These are phyloP conservation scores for Sarcoramphus papa DNA, from an alignment of 2,797 vertebrate genomes.

Conservation along the genomic window DNA sequence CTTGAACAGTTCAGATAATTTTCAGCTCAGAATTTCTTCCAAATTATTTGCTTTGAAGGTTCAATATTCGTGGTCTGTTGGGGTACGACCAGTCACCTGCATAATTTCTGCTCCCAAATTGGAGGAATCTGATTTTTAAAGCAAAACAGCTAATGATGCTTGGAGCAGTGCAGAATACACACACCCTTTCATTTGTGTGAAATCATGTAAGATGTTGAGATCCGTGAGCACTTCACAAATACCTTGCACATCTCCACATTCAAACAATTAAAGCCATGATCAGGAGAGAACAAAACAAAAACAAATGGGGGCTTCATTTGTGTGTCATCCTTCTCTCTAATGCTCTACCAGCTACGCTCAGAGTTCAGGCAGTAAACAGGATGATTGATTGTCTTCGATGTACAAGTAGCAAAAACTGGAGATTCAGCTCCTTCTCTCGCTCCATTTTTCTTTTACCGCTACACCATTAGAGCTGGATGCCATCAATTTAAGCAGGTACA, in stretches of 20 bases:
- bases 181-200: rapidly evolving
- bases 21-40: neutral
- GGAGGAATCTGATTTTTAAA: neutral
- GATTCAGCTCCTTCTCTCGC: conserved; percentile 48
- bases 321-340: conserved; percentile 1
- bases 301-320: neutral
- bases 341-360: neutral
- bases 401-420: conserved; percentile 47
- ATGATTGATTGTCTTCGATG: conserved; percentile 16
- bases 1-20: neutral
- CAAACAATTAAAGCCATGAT: neutral
- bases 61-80: neutral
- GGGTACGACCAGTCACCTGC: neutral
- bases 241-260: neutral
- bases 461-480: conserved; percentile 20
- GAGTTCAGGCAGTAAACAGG: conserved; percentile 6
- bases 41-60: neutral
- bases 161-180: neutral
- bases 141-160: neutral
- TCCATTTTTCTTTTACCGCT: conserved; percentile 46
- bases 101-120: neutral
- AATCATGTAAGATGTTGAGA: rapidly evolving
- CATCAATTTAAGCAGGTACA: conserved; percentile 51
- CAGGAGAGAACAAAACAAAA: neutral
- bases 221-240: rapidly evolving